Evolutionary conservation across 2,113 vertebrate species (phyloP).

Genomic region (Xenopus tropicalis): UCB_Xtro_10.0 CM004444.2:167311501-167312000

Average conservation of each 20-base stretch:
- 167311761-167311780: conserved; percentile 30
- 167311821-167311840: conserved; percentile 48
- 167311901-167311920: conserved; percentile 48
- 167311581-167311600: conserved; percentile 13
- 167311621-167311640: conserved; percentile 15
- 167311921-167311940: conserved; percentile 22
- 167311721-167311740: conserved; percentile 5
- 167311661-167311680: not conserved
- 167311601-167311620: conserved; percentile 39
- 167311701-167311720: not conserved
- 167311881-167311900: conserved; percentile 49
- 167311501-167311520: conserved; percentile 43
- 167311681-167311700: conserved; percentile 15
- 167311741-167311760: conserved; percentile 37
- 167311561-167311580: conserved; percentile 23
- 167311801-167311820: conserved; percentile 54
- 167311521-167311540: conserved; percentile 30
- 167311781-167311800: conserved; percentile 47
- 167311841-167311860: conserved; percentile 6
- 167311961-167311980: conserved; percentile 40
- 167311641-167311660: conserved; percentile 40
- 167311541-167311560: conserved; percentile 33
- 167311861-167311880: conserved; percentile 43
- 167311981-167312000: conserved; percentile 29
- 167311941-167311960: conserved; percentile 20